A percentile compares a stretch with the other conserved stretches of the same genome.
phyloP scores from a whole-genome alignment of 2,113 vertebrate species.

The Triplophysa tibetana region DNA sequence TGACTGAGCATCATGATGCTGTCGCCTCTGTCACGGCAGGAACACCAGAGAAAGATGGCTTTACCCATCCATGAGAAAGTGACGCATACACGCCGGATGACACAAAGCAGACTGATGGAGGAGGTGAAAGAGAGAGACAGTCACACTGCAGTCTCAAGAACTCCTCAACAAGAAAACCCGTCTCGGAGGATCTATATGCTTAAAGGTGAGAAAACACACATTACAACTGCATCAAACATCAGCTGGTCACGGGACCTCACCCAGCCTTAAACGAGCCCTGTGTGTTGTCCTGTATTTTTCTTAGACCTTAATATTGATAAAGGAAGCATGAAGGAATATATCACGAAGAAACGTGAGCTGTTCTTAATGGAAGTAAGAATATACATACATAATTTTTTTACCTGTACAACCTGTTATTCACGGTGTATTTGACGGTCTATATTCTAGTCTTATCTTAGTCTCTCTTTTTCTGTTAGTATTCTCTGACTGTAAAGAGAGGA shows the following conservation, averaged over 20 bases:
- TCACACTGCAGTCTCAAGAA: slow-evolving; percentile 23
- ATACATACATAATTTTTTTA: too few relatives aligned
- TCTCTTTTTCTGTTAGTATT: slow-evolving; percentile 70
- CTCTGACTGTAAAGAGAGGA: slow-evolving; percentile 73
- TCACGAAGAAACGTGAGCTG: slow-evolving; percentile 79
- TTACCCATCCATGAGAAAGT: slow-evolving; percentile 79
- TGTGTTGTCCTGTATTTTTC: slow-evolving; percentile 8
- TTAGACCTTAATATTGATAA: slow-evolving; percentile 77
- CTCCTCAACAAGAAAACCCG: not conserved
- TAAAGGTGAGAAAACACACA: slow-evolving; percentile 69
- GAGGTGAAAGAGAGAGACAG: slow-evolving; percentile 64
- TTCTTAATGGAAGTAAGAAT: slow-evolving; percentile 85
- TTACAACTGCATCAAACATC: not conserved
- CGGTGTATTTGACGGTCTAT: too few relatives aligned
- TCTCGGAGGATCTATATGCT: slow-evolving; percentile 71
- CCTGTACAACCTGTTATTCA: too few relatives aligned
- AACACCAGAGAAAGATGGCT: slow-evolving; percentile 70
- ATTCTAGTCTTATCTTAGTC: not conserved
- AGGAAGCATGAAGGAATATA: slow-evolving; percentile 72
- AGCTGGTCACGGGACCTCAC: not conserved
- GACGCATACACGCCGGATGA: slow-evolving; percentile 65
- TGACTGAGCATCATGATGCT: not conserved
- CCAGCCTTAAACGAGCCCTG: not conserved
- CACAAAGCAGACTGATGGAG: slow-evolving; percentile 63
- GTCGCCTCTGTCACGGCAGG: slow-evolving; percentile 66